phyloP scores from a whole-genome alignment of 2,113 vertebrate species.

The Oryzias curvinotus region DNA sequence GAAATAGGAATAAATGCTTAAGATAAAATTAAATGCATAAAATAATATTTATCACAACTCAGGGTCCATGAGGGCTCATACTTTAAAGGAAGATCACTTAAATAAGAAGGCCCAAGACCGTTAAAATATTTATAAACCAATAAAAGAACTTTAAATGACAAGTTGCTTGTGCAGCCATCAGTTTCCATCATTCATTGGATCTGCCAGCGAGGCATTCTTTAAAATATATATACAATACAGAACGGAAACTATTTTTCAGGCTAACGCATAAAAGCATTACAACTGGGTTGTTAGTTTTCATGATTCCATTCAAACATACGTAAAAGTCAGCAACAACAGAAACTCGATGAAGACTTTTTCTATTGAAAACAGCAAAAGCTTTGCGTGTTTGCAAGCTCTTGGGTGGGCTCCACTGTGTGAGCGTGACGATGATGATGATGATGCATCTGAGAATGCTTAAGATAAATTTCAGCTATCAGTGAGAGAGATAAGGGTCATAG shows the following conservation, averaged over 20 bases:
- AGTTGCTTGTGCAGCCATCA: too few species aligned
- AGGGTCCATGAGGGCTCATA: too few species aligned
- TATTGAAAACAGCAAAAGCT: slow-evolving; percentile 37
- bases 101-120: too few species aligned
- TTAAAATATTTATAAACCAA: too few species aligned
- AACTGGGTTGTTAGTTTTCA: slow-evolving; percentile 49
- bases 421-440: slow-evolving; percentile 24
- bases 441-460: slow-evolving; percentile 56
- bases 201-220: slow-evolving; percentile 21
- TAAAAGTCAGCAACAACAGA: slow-evolving; percentile 29
- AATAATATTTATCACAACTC: too few species aligned
- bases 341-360: slow-evolving; percentile 51
- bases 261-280: slow-evolving; percentile 36
- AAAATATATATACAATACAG: slow-evolving; percentile 31
- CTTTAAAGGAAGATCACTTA: too few species aligned
- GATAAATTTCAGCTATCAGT: slow-evolving; percentile 65
- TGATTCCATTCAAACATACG: slow-evolving; percentile 53
- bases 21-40: too few species aligned
- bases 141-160: too few species aligned
- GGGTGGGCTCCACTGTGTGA: slow-evolving; percentile 14
- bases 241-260: neutral
- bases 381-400: slow-evolving; percentile 6
- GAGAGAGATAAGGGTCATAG: slow-evolving; percentile 56
- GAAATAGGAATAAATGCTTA: too few species aligned
- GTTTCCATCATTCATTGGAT: slow-evolving; percentile 16